These are phyloP conservation scores for Leptodactylus fallax DNA, from an alignment of 2,797 vertebrate species.

Conservation along the genomic window DNA sequence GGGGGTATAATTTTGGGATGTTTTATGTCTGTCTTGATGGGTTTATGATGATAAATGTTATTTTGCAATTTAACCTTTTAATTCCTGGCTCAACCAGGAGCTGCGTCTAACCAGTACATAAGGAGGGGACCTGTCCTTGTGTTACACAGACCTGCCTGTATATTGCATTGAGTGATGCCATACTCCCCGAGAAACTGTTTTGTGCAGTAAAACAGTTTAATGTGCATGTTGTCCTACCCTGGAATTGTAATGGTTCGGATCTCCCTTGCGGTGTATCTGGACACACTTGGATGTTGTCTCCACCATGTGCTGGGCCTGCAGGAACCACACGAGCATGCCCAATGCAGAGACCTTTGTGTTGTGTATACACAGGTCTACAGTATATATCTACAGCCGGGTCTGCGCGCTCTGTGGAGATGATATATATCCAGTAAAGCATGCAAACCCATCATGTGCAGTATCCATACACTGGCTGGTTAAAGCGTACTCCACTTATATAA, in stretches of 20 bases:
- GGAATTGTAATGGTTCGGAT: conserved; percentile 52
- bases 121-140: not conserved
- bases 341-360: conserved; percentile 61
- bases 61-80: conserved; percentile 9
- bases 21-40: too few relatives aligned
- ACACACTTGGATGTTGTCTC: conserved; percentile 12
- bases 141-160: conserved; percentile 14
- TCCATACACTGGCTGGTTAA: conserved; percentile 63
- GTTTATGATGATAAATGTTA: not conserved
- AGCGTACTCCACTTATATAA: too few relatives aligned
- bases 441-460: conserved; percentile 72
- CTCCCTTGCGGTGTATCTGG: not conserved
- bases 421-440: conserved; percentile 67
- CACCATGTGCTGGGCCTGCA: not conserved
- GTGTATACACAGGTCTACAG: conserved; percentile 49
- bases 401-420: not conserved
- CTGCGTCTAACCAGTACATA: too few relatives aligned
- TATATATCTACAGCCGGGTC: conserved; percentile 44
- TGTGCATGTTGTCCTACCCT: conserved; percentile 69
- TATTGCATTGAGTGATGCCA: conserved; percentile 9
- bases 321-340: conserved; percentile 44
- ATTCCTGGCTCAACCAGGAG: not conserved
- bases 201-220: conserved; percentile 71
- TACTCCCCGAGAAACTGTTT: conserved; percentile 70
- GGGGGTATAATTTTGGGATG: not conserved